Evolutionary conservation across 2,797 vertebrate genomes (phyloP).

Genomic region (Menidia menidia): DNA sequence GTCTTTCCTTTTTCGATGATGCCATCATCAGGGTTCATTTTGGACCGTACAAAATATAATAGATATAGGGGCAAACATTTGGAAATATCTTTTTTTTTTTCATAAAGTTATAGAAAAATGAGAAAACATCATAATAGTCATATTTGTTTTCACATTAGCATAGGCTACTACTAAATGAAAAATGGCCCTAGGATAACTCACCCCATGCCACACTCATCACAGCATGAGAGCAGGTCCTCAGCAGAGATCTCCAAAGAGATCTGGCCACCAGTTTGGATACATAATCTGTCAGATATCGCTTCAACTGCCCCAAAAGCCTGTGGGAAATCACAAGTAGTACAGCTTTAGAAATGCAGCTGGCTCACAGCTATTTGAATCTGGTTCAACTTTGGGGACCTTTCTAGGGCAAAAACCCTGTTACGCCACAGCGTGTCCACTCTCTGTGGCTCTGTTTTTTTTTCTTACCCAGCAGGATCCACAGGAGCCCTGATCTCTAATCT

Average conservation of each 20-base stretch:
- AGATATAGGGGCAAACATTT: no score
- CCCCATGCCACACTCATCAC: slow-evolving; percentile 91
- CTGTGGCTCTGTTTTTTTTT: not conserved
- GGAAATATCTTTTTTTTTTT: no score
- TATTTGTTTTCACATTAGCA: no score
- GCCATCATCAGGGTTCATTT: no score
- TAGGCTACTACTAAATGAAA: no score
- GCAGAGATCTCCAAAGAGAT: slow-evolving; percentile 91
- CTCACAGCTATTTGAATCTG: no score
- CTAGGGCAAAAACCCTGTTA: not conserved
- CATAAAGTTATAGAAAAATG: no score
- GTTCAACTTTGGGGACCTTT: not conserved
- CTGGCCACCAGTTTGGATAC: slow-evolving; percentile 85
- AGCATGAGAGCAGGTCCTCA: slow-evolving; percentile 93
- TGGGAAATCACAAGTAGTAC: slow-evolving; percentile 2
- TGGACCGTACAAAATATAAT: no score
- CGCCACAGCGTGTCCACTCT: not conserved
- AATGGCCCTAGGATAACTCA: slow-evolving; percentile 54
- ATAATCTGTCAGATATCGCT: slow-evolving; percentile 92
- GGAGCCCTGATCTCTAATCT: slow-evolving; percentile 94
- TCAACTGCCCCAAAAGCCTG: slow-evolving; percentile 94
- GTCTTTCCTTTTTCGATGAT: no score
- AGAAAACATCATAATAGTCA: no score
- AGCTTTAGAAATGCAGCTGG: not conserved
- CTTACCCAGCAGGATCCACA: slow-evolving; percentile 97